Base-by-base conservation (phyloP, 2,888 invertebrate genomes). In the Aleiodes leptofemur region DNA sequence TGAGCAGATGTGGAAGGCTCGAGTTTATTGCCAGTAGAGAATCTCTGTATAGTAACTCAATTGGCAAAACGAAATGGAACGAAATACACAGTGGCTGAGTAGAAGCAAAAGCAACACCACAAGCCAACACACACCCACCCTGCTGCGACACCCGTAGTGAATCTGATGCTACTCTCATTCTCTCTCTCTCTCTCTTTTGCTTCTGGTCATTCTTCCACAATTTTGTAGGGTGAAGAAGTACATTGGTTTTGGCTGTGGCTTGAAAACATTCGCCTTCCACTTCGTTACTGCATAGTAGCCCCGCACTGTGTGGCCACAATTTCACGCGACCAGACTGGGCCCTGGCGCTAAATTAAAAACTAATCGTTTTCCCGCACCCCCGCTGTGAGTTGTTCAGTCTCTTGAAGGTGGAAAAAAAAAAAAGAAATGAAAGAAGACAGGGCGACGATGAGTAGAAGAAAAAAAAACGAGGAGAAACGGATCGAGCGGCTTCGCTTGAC, bases 261-360 rank as follows among this genome's bases (percentile, higher is more conserved):
- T 8, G 14, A 64, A 64, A n/a, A 53, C 66, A 73, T 23, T 56
- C 55, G 31, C 29, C 43, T 43, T 48, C 16, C 64, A 48, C 64
- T 64, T 43, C 48, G 43, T 48, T 64, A 38, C 43, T 38, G 38
- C 61, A 61, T 70, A n/a, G 43, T 57, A 43, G 69, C 69, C 74
- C 69, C 43, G 23, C 23, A 71, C 74, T 71, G 71, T 50, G 68
- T 78, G 76, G 79, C 82, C 82, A 81, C 82, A 85, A 86, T 86
- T 86, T 86, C 86, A 85, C 85, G 85, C 84, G 83, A 83, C 83
- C 83, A 82, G 50, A 57, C 72, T 51, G 59, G 48, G 43, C 81
- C 82, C 79, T 1, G 79, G 77, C 82, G 80, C 83, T 83, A 84
- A 85, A 86, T 86, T 85, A 86, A 85, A 86, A 86, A 84, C 84